Percentiles rank a stretch among this genome's conserved stretches.
These are phyloP conservation scores for Acutogordius australiensis DNA, from an alignment of 2,888 invertebrate genomes.

Conservation along the genomic window DNA sequence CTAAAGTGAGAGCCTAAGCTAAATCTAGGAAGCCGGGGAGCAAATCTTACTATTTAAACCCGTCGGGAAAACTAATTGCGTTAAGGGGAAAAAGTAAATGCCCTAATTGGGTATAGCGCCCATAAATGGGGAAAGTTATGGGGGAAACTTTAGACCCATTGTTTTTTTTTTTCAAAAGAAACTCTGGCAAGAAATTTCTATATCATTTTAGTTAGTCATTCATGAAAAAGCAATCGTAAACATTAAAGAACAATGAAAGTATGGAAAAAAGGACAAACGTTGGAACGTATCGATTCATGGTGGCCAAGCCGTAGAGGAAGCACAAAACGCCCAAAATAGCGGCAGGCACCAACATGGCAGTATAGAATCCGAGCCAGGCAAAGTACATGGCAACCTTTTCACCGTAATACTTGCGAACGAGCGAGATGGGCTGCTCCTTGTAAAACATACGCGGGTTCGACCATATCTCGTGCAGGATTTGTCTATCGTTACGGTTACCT, in stretches of 20 bases:
- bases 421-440: conserved; percentile 63
- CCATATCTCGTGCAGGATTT: conserved; percentile 69
- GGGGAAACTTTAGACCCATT: too few relatives aligned
- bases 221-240: conserved; percentile 15
- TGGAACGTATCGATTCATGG: conserved; percentile 53
- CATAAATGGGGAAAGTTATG: too few relatives aligned
- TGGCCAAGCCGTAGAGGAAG: conserved; percentile 50
- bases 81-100: too few relatives aligned
- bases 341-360: conserved; percentile 55
- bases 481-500: too few relatives aligned
- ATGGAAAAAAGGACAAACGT: conserved; percentile 29
- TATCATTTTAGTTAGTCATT: too few relatives aligned
- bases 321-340: conserved; percentile 54
- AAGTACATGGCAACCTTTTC: conserved; percentile 68
- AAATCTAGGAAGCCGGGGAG: too few relatives aligned
- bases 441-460: conserved; percentile 59
- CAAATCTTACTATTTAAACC: too few relatives aligned
- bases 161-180: too few relatives aligned
- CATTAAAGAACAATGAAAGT: background rate
- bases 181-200: too few relatives aligned
- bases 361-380: conserved; percentile 73
- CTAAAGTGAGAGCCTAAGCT: too few relatives aligned
- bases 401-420: conserved; percentile 58
- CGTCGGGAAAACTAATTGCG: too few relatives aligned
- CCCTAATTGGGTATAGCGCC: too few relatives aligned